Evolutionary conservation across 2,797 vertebrate genomes (phyloP), one percentile per base, ranked within the genome.

Genomic region (Caiman crocodilus): DNA sequence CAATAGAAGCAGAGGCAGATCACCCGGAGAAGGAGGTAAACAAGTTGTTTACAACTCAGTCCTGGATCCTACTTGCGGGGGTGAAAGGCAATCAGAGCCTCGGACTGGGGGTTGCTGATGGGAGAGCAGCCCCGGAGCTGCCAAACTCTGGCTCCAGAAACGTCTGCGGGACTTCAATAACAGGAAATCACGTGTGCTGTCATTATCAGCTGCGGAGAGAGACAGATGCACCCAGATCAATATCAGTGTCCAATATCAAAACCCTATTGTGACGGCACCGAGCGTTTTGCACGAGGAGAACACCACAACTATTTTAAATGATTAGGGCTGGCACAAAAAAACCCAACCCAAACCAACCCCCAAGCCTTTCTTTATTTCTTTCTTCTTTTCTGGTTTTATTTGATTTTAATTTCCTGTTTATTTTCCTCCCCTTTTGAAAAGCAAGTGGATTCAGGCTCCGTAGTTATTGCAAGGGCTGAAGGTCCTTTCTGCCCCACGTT

Each of bases 231-330:
- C 64, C 67, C 87, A 74, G 97, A 97, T 97, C 96, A 80, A 96
- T 97, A 97, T 96, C 81, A 17, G 93, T 85, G 82, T 95, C 97
- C n/a, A 1, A 91, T 94, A 95, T 97, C 96, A 97, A 96, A 97
- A 95, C 80, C 60, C 32, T 95, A 92, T 94, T 96, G 96, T 96
- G 93, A 84, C 1, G 4, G 93, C 79, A 90, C 60, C 4, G 18
- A 86, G 89, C 65, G 1, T 90, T 95, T 94, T 76, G 81, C 85
- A 89, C 50, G 55, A 30, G 74, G 69, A 87, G 73, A 96, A 95
- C 77, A 95, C 81, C 90, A 89, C 69, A 94, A 92, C 63, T 87
- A 77, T 88, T 96, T 93, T 79, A 92, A 94, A 93, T 94, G 4
- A 63, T 84, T 63, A 82, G 79, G 76, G 71, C 64, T 75, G 55